Evolutionary conservation across 2,888 invertebrate species (phyloP).

Genomic region (Axea sp.): DNA sequence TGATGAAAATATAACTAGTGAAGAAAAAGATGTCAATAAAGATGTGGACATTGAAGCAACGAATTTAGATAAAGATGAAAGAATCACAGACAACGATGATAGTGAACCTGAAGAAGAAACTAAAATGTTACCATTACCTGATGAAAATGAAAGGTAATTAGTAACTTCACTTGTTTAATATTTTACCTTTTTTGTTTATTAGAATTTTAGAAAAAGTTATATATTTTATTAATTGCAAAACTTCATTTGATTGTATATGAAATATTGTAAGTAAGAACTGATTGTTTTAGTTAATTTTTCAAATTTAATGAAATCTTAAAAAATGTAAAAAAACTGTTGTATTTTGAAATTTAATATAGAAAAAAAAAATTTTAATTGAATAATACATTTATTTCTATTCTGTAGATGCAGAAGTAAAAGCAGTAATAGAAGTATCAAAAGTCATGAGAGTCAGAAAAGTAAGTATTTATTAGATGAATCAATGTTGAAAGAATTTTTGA

Average conservation of each 20-base stretch:
- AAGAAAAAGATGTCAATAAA: slow-evolving; percentile 67
- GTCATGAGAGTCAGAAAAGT: slow-evolving; percentile 71
- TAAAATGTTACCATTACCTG: slow-evolving; percentile 68
- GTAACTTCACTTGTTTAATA: too few species aligned
- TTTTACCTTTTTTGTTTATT: too few species aligned
- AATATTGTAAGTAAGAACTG: too few species aligned
- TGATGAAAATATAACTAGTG: slow-evolving; percentile 75
- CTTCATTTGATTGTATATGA: too few species aligned
- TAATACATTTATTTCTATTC: slow-evolving; percentile 2
- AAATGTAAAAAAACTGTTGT: too few species aligned
- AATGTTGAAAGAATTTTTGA: slow-evolving; percentile 70
- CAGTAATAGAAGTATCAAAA: slow-evolving; percentile 69
- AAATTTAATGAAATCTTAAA: too few species aligned
- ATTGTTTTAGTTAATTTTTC: too few species aligned
- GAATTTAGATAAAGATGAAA: slow-evolving; percentile 71
- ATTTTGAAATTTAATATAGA: too few species aligned
- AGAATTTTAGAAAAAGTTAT: too few species aligned
- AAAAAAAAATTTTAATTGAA: too few species aligned
- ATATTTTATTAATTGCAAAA: too few species aligned
- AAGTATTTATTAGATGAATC: slow-evolving; percentile 74
- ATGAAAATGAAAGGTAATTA: slow-evolving; percentile 29
- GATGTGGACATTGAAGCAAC: slow-evolving; percentile 69
- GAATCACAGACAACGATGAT: slow-evolving; percentile 72
- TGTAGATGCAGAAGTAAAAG: slow-evolving; percentile 71
- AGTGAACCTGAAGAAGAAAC: slow-evolving; percentile 74